Evolutionary conservation across 2,888 invertebrate species (phyloP), one percentile per base, ranked within the genome.

Genomic region (Gymnosoma rotundatum): DNA sequence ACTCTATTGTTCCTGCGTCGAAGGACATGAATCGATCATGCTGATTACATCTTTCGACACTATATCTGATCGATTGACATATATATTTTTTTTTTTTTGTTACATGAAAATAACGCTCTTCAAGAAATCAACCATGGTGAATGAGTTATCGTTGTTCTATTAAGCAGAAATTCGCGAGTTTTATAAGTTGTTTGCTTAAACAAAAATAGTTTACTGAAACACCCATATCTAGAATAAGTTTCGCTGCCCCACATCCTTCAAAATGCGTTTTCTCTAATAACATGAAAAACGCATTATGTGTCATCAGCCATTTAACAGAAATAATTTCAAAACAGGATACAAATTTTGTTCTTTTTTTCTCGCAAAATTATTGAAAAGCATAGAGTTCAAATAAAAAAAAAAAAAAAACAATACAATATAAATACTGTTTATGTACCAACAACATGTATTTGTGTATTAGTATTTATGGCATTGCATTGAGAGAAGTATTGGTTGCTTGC

Each of bases 241-340:
- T n/a, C 20, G n/a, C 54, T 18, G 16, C 16, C 6, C 18, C 42
- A 60, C 32, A 60, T 45, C 20, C 18, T 21, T n/a, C 16, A 45
- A 21, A 61, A 45, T 61, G 70, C 64, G 56, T 82, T n/a, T 64
- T 76, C 61, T 70, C 58, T 75, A 81, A 70, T 70, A 76, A 70
- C 75, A 81, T 58, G 75, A 45, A 56, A 81, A 75, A 81, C 64
- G 70, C 74, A 76, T 81, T 81, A 76, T 76, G 58, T 81, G 81
- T 81, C 69, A 75, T 70, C 75, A 70, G 38, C 76, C 64, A 64
- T 81, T 79, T 64, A 69, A 75, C 48, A 50, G 81, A 69, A 81
- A 58, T 75, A 64, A 64, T 76, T 64, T 64, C 7, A 73, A 73
- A 79, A 73, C 72, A 66, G 73, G 66, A 79, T 79, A 50, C 60